Evolutionary conservation across 2,113 vertebrate genomes (phyloP).

Genomic region (Seriola quinqueradiata): DNA sequence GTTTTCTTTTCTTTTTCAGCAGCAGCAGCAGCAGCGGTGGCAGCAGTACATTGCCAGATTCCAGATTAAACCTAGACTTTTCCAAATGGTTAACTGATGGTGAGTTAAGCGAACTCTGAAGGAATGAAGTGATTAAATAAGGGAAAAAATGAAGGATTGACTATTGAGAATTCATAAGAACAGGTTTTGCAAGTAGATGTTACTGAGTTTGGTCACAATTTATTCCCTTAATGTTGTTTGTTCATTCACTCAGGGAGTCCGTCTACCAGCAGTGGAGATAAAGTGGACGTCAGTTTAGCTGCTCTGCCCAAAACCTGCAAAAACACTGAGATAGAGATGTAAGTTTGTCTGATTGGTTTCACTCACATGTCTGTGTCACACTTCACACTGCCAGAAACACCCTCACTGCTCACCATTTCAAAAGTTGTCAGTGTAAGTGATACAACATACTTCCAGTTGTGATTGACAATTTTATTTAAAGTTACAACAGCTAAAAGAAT

Average conservation of each 20-base stretch:
- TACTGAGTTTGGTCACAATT: not conserved
- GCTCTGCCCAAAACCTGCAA: conserved; percentile 90
- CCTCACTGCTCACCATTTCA: not conserved
- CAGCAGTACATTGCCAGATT: conserved; percentile 84
- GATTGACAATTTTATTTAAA: not conserved
- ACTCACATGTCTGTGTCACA: not conserved
- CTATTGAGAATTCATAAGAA: not conserved
- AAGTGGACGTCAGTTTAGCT: conserved; percentile 81
- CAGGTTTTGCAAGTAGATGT: not conserved
- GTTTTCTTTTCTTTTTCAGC: conserved; percentile 24
- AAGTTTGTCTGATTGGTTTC: conserved; percentile 62
- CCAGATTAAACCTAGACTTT: conserved; percentile 90
- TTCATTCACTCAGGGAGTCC: conserved; percentile 88
- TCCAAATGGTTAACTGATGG: conserved; percentile 93
- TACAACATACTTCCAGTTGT: no score
- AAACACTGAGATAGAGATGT: conserved; percentile 94
- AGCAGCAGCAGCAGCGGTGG: conserved; percentile 65
- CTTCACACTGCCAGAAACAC: not conserved
- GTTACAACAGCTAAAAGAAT: no score
- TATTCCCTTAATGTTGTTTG: not conserved
- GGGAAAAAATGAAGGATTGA: not conserved
- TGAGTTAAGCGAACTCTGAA: conserved; percentile 79
- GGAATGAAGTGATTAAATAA: not conserved
- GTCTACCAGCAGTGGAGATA: conserved; percentile 95
- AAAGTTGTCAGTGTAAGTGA: not conserved